Evolutionary conservation across 2,888 invertebrate species (phyloP).

Genomic region (Endotricha flammealis): DNA sequence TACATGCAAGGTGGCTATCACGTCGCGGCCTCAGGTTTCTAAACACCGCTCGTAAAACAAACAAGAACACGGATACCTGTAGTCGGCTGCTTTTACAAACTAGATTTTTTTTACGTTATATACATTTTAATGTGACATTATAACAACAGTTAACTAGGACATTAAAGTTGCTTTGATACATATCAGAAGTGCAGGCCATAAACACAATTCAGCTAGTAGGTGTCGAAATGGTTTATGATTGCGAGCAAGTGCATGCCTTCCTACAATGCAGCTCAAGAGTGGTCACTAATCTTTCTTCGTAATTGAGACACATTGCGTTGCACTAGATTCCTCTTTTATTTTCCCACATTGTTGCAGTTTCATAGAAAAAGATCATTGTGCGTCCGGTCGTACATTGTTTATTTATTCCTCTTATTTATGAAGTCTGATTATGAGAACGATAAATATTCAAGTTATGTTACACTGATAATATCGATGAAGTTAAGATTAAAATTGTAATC

Average conservation of each 20-base stretch:
- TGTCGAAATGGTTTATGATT: conserved; percentile 37
- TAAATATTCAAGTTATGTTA: too few species aligned
- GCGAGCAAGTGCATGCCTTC: too few species aligned
- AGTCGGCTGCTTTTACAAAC: conserved; percentile 45
- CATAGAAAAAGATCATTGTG: conserved; percentile 5
- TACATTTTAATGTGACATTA: conserved; percentile 57
- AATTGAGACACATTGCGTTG: conserved; percentile 23
- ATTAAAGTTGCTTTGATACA: conserved; percentile 35
- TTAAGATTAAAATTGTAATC: too few species aligned
- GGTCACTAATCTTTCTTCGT: conserved; percentile 26
- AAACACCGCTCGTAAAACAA: conserved; percentile 49
- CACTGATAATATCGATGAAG: too few species aligned
- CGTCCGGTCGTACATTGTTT: not conserved
- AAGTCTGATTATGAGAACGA: too few species aligned
- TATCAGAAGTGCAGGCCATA: conserved; percentile 26
- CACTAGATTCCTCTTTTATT: conserved; percentile 12
- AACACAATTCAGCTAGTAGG: conserved; percentile 28
- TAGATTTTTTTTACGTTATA: conserved; percentile 42
- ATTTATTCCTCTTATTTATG: too few species aligned
- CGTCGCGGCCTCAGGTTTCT: conserved; percentile 33
- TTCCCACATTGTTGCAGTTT: conserved; percentile 5
- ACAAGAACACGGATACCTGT: conserved; percentile 34
- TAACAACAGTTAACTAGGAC: conserved; percentile 42
- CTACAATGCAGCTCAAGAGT: conserved; percentile 31
- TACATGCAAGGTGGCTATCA: conserved; percentile 45